A percentile compares a stretch with the other conserved stretches of the same genome.
Conservation (phyloP, 2,797 vertebrate species). For the Malurus leucopterus region DNA sequence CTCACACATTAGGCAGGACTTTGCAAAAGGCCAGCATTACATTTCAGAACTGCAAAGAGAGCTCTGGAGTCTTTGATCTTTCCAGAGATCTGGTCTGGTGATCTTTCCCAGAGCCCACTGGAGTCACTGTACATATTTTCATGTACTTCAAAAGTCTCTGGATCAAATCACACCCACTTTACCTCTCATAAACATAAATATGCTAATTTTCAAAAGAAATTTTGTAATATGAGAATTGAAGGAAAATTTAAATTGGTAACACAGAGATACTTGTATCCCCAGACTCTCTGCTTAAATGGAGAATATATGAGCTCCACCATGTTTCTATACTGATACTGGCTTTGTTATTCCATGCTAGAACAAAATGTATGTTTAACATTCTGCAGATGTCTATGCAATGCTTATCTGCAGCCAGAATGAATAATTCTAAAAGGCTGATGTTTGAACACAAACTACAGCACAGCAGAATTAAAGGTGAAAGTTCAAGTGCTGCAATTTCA, state of each 20-base stretch:
- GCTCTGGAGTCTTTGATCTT: neutral
- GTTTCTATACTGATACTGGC: neutral
- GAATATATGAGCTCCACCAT: neutral
- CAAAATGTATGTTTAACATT: slow-evolving; percentile 21
- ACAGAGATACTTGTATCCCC: neutral
- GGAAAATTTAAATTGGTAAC: neutral
- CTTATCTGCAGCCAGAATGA: slow-evolving; percentile 50
- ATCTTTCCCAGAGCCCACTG: neutral
- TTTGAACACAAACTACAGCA: slow-evolving; percentile 22
- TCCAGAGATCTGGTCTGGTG: neutral
- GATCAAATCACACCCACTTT: neutral
- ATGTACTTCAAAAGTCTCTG: neutral
- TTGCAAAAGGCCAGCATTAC: neutral
- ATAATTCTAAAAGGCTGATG: slow-evolving; percentile 52
- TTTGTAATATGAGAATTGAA: neutral
- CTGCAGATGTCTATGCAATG: slow-evolving; percentile 2
- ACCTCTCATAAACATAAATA: neutral
- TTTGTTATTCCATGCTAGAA: neutral
- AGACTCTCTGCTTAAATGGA: neutral
- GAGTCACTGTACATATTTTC: neutral
- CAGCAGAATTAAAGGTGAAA: slow-evolving; percentile 61
- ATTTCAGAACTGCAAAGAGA: neutral
- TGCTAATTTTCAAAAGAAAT: neutral
- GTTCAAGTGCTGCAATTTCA: slow-evolving; percentile 65
- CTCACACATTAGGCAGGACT: neutral